Evolutionary conservation across 2,797 vertebrate species (phyloP).

Genomic region (Chanos chanos): DNA sequence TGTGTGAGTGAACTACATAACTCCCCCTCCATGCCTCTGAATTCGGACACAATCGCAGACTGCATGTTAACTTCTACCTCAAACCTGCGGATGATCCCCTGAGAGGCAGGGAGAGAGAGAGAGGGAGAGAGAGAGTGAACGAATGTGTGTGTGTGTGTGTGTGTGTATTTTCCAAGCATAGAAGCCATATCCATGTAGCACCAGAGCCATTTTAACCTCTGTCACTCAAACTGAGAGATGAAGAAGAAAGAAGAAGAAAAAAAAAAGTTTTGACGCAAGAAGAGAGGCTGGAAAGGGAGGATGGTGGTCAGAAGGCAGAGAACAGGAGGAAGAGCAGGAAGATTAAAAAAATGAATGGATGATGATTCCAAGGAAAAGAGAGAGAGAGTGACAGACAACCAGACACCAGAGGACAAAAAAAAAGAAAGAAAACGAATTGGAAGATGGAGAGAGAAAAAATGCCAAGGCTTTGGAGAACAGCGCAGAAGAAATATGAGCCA

Average conservation of each 20-base stretch:
- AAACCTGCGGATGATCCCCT: neutral
- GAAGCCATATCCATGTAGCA: too few relatives aligned
- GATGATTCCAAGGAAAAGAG: neutral
- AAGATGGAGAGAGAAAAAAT: neutral
- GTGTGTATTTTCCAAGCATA: too few relatives aligned
- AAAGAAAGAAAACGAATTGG: neutral
- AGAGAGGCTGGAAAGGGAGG: neutral
- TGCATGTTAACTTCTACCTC: conserved; percentile 6
- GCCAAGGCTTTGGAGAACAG: too few relatives aligned
- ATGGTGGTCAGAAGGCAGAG: neutral
- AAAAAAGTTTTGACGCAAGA: neutral
- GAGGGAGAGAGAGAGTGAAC: neutral
- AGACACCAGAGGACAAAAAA: neutral
- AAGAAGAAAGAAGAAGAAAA: neutral
- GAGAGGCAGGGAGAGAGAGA: conserved; percentile 4
- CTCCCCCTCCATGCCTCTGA: neutral
- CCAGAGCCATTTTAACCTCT: too few relatives aligned
- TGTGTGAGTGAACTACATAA: neutral
- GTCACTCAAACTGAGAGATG: too few relatives aligned
- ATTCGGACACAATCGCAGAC: neutral
- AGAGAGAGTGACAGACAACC: neutral
- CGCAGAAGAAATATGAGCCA: too few relatives aligned
- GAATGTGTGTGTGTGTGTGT: neutral
- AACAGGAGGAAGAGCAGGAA: neutral
- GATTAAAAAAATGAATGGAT: neutral